A percentile compares a stretch with the other conserved stretches of the same genome.
Evolutionary conservation across 2,113 vertebrate species (phyloP).

Genomic region (Taurulus bubalis): DNA sequence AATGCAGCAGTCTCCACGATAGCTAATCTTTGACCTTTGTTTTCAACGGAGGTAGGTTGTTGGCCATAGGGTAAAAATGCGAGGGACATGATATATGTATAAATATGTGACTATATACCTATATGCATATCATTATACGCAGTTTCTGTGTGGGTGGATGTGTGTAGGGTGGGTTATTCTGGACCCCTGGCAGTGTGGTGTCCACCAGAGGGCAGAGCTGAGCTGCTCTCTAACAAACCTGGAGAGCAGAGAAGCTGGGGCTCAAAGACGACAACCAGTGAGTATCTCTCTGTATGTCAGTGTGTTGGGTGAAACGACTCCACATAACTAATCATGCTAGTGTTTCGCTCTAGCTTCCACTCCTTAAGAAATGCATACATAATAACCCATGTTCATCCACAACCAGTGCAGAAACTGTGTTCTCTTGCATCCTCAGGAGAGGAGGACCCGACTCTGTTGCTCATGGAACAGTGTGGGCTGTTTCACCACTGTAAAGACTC

Average conservation of each 20-base stretch:
- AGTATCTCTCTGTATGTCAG: constrained; percentile 3
- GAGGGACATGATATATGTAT: not conserved
- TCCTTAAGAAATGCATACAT: too few species aligned
- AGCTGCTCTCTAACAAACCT: constrained; percentile 32
- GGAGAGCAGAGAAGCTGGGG: constrained; percentile 34
- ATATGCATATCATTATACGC: not conserved
- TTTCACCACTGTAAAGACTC: constrained; percentile 50
- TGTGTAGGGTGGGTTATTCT: constrained; percentile 42
- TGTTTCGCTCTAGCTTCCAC: not conserved
- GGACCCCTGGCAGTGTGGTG: constrained; percentile 46
- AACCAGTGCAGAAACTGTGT: not conserved
- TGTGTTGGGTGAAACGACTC: not conserved
- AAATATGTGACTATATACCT: not conserved
- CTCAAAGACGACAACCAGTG: constrained; percentile 53
- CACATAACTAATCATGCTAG: too few species aligned
- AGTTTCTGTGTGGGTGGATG: not conserved
- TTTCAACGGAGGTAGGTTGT: not conserved
- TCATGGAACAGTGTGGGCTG: constrained; percentile 44
- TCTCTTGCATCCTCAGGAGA: constrained; percentile 45
- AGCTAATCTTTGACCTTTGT: constrained; percentile 61
- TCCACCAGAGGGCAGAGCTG: constrained; percentile 70
- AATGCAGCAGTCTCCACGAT: constrained; percentile 26
- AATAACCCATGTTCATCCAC: not conserved
- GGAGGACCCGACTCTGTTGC: not conserved
- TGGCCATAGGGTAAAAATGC: not conserved